Conservation (phyloP, 2,113 vertebrate species). For the Meles meles region DNA sequence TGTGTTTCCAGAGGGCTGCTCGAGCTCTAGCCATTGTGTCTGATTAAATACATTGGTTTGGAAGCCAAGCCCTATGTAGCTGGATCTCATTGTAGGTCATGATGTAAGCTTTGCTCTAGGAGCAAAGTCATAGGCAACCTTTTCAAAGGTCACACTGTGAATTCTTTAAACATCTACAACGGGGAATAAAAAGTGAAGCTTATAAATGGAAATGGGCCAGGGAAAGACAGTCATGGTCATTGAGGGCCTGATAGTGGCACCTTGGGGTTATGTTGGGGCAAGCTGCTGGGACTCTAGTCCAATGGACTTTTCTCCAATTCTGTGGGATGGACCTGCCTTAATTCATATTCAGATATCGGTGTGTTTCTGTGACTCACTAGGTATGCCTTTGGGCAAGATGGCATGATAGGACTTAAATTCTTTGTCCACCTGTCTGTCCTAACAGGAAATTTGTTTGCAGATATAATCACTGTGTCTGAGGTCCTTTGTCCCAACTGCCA, state of each 20-base stretch:
- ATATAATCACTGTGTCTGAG: neutral
- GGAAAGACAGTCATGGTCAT: neutral
- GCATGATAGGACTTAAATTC: neutral
- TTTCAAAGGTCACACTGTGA: neutral
- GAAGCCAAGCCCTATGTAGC: neutral
- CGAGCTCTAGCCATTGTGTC: neutral
- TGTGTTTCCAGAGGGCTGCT: neutral
- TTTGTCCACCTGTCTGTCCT: neutral
- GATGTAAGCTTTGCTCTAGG: neutral
- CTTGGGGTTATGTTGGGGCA: accelerated
- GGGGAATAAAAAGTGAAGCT: neutral
- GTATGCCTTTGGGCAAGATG: neutral
- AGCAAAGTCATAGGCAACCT: neutral
- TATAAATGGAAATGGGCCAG: neutral
- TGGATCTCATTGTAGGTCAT: neutral
- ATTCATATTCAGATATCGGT: neutral
- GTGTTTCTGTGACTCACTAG: neutral
- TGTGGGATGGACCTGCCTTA: neutral
- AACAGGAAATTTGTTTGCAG: neutral
- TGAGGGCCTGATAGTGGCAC: neutral
- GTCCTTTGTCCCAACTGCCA: neutral
- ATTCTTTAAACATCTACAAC: neutral
- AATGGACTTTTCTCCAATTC: neutral
- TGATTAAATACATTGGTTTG: neutral
- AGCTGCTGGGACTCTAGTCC: neutral